Conservation (phyloP, 2,113 vertebrate species). For the Gorsachius goisagi region DNA sequence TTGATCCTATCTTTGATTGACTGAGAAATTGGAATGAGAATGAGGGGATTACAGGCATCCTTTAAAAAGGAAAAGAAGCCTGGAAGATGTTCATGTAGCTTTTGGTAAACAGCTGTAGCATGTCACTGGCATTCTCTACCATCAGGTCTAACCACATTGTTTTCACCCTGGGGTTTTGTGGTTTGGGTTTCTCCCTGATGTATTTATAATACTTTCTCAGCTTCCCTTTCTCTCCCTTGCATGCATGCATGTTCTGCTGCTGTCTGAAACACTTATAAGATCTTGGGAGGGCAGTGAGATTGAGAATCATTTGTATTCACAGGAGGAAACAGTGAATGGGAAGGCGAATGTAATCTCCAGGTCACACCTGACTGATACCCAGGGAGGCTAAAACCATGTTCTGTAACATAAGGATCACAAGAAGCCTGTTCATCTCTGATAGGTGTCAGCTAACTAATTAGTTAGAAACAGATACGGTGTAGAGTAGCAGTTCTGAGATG, state of each 20-base stretch:
- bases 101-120: neutral
- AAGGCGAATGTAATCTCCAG: fast-evolving
- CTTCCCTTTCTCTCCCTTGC: neutral
- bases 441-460: neutral
- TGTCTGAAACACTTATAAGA: neutral
- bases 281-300: neutral
- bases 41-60: neutral
- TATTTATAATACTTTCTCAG: neutral
- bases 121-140: neutral
- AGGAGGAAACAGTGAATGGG: neutral
- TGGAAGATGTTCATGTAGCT: neutral
- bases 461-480: neutral
- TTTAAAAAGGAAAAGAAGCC: neutral
- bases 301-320: neutral
- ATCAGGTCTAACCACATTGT: neutral
- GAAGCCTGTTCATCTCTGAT: neutral
- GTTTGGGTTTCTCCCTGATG: neutral
- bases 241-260: neutral
- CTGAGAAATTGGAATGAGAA: neutral
- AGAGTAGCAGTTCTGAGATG: neutral
- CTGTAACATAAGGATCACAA: neutral
- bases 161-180: neutral
- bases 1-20: neutral
- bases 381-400: neutral
- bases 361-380: fast-evolving